Evolutionary conservation across 2,113 vertebrate species (phyloP).

Genomic region (Galeopterus variegatus): DNA sequence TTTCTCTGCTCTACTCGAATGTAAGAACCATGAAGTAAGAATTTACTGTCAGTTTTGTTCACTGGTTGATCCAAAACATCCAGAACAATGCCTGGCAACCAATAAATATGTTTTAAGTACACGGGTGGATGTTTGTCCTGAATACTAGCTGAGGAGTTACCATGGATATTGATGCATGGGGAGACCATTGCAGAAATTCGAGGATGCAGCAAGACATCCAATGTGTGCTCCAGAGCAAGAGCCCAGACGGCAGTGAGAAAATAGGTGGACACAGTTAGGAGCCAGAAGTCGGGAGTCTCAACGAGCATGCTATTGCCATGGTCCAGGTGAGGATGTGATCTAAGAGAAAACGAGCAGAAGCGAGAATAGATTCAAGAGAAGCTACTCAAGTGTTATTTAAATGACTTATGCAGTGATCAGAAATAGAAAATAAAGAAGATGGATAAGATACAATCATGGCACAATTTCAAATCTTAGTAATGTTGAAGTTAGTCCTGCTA

Average conservation of each 20-base stretch:
- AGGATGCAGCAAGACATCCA: fast-evolving
- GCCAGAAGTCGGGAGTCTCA: background rate
- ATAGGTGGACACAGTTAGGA: fast-evolving
- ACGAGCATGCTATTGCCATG: fast-evolving
- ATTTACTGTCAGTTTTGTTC: background rate
- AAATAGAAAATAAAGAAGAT: background rate
- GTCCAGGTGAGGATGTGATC: background rate
- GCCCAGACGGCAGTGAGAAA: background rate
- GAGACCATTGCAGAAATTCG: background rate
- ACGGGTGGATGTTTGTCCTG: background rate
- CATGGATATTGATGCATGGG: fast-evolving
- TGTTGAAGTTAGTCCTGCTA: background rate
- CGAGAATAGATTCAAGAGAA: background rate
- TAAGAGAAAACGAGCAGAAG: too few species aligned
- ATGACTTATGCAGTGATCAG: background rate
- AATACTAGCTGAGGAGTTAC: background rate
- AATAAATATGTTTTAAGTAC: background rate
- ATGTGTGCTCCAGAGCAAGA: background rate
- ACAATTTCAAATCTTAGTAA: background rate
- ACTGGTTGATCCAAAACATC: too few species aligned
- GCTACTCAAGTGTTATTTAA: background rate
- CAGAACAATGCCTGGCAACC: background rate
- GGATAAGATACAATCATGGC: background rate
- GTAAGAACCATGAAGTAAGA: background rate
- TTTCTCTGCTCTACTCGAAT: background rate